These are phyloP conservation scores for Crocidura indochinensis DNA, from an alignment of 2,797 vertebrate genomes.

Conservation along the genomic window DNA sequence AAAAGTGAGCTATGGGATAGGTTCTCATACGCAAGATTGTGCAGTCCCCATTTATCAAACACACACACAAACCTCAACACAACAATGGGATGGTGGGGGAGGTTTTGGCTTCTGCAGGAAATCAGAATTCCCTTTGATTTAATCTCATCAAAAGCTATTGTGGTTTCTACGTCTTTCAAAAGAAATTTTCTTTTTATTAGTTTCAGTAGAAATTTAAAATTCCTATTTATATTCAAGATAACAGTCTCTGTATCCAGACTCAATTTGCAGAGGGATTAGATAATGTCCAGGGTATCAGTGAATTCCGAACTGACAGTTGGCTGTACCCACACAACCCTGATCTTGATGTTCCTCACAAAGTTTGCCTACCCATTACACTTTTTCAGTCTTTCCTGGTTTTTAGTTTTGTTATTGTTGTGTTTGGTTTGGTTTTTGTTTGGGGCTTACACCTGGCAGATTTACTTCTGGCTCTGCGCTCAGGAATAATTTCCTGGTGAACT, in stretches of 20 bases:
- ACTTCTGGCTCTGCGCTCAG: too few species aligned
- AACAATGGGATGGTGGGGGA: too few species aligned
- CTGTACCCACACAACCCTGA: background rate
- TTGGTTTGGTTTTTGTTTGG: background rate
- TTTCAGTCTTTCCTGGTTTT: background rate
- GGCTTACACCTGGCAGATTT: background rate
- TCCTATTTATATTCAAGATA: background rate
- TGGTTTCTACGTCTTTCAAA: slow-evolving; percentile 3
- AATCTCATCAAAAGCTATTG: background rate
- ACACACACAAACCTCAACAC: too few species aligned
- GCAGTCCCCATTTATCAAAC: too few species aligned
- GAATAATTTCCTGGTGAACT: too few species aligned
- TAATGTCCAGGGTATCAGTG: background rate
- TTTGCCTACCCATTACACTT: background rate
- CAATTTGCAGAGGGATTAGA: background rate
- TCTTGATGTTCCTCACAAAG: background rate
- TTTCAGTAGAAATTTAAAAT: background rate
- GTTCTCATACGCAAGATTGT: too few species aligned
- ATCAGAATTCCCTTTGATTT: background rate
- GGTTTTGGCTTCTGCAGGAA: background rate
- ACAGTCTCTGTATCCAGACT: background rate
- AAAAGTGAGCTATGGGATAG: too few species aligned
- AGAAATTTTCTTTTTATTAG: slow-evolving; percentile 1
- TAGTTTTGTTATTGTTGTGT: background rate
- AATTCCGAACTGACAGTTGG: too few species aligned